phyloP scores from a whole-genome alignment of 92 coral and sea anemone species.

The Zoanthus solanderi region DNA sequence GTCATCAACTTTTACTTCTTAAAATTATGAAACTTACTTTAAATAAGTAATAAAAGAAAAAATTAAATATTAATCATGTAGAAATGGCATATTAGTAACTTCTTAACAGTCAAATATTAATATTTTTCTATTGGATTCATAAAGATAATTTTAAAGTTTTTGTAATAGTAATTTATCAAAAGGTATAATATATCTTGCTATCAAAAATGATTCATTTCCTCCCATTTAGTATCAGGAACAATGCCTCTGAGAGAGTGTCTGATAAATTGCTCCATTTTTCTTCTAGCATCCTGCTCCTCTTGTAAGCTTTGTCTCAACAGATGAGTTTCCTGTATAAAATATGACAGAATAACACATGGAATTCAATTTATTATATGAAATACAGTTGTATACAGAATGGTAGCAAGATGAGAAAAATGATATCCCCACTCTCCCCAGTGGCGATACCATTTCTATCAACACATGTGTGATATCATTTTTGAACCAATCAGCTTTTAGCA shows the following conservation, averaged over 20 bases:
- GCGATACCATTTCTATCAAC: too few relatives aligned
- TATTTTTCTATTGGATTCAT: neutral
- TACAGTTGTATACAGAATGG: too few relatives aligned
- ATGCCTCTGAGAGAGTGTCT: slow-evolving; percentile 83
- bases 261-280: slow-evolving; percentile 90
- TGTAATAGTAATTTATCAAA: slow-evolving; percentile 21
- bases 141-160: neutral
- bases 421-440: too few relatives aligned
- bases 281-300: slow-evolving; percentile 84
- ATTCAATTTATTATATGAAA: too few relatives aligned
- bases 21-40: too few relatives aligned
- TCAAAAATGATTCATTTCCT: slow-evolving; percentile 75
- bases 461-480: too few relatives aligned
- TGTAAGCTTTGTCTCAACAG: slow-evolving; percentile 81
- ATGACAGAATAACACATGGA: neutral
- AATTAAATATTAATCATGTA: too few relatives aligned
- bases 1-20: too few relatives aligned
- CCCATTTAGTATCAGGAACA: slow-evolving; percentile 92
- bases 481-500: too few relatives aligned
- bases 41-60: too few relatives aligned
- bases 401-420: too few relatives aligned
- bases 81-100: neutral
- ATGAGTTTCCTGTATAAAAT: slow-evolving; percentile 74
- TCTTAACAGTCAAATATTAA: neutral
- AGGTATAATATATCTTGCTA: slow-evolving; percentile 24